Evolutionary conservation across 2,113 vertebrate genomes (phyloP).

Genomic region (Capreolus pygargus): DNA sequence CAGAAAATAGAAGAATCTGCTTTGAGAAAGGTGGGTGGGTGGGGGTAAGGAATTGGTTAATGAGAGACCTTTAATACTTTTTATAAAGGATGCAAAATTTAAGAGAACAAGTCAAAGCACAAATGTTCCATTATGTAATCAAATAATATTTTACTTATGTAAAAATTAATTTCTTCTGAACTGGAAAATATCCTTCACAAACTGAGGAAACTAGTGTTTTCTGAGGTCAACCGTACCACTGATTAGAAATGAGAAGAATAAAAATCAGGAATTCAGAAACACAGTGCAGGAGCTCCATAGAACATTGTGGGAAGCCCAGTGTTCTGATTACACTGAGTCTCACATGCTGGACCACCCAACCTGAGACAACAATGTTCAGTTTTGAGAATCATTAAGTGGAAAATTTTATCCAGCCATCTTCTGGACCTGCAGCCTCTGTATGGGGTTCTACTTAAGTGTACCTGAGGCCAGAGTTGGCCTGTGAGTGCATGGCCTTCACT

Average conservation of each 20-base stretch:
- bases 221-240: neutral
- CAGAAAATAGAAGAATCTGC: neutral
- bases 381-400: neutral
- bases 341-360: neutral
- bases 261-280: neutral
- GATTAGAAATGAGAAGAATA: neutral
- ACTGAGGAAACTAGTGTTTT: neutral
- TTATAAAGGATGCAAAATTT: neutral
- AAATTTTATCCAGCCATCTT: neutral
- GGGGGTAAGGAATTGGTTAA: neutral
- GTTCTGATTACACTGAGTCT: neutral
- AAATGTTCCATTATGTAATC: neutral
- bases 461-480: neutral
- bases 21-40: neutral
- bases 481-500: neutral
- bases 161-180: conserved; percentile 8
- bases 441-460: fast-evolving
- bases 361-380: neutral
- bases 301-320: neutral
- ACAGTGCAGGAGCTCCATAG: neutral
- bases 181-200: neutral
- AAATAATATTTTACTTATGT: neutral
- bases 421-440: neutral
- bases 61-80: neutral
- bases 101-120: neutral